Evolutionary conservation across 2,888 invertebrate genomes (phyloP).

Genomic region (Melanophora roralis): DNA sequence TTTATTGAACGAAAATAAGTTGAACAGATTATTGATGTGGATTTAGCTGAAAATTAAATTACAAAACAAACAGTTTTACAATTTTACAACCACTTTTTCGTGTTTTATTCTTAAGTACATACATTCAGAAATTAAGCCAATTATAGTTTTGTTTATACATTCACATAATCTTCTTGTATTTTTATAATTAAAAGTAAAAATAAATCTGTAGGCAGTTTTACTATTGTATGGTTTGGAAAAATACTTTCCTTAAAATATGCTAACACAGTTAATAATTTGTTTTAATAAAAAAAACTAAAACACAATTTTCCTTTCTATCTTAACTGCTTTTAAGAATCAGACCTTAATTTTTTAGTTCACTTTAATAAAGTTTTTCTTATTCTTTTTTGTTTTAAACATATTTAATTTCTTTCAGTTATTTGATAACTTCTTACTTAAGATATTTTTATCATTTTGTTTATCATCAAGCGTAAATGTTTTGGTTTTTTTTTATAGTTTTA

Average conservation of each 20-base stretch:
- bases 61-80: background rate
- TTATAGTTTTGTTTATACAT: background rate
- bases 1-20: background rate
- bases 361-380: slow-evolving; percentile 30
- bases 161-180: slow-evolving; percentile 17
- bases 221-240: slow-evolving; percentile 56
- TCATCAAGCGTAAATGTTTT: slow-evolving; percentile 58
- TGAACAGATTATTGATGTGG: background rate
- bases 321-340: slow-evolving; percentile 35
- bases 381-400: slow-evolving; percentile 16
- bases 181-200: slow-evolving; percentile 47
- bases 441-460: slow-evolving; percentile 37
- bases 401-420: slow-evolving; percentile 44
- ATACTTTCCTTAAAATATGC: background rate
- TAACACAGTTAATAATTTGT: slow-evolving; percentile 19
- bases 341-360: slow-evolving; percentile 21
- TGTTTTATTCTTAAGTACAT: background rate
- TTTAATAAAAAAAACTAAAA: slow-evolving; percentile 2
- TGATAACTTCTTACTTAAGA: slow-evolving; percentile 32
- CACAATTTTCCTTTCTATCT: background rate
- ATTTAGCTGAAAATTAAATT: background rate
- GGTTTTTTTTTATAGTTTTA: slow-evolving; percentile 34
- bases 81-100: slow-evolving; percentile 43
- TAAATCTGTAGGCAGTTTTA: slow-evolving; percentile 59
- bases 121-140: slow-evolving; percentile 2